Conservation (phyloP, 1,140 invertebrate genomes). For the Colletes gigas region DNA sequence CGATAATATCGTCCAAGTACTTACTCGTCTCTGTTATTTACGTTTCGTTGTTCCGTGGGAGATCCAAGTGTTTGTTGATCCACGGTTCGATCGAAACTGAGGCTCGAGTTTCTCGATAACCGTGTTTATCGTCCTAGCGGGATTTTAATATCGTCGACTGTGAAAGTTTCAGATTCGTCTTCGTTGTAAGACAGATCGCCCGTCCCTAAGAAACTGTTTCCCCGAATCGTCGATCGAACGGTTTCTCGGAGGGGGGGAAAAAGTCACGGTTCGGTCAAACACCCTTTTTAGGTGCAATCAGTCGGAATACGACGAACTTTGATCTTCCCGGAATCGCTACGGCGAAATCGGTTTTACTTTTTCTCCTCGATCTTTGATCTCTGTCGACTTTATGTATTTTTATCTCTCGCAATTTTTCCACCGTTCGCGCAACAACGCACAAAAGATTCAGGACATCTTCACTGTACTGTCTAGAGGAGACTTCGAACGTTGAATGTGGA, state of each 20-base stretch:
- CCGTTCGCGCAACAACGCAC: neutral
- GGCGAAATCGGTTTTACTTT: neutral
- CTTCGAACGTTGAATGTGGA: no score
- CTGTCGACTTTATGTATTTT: neutral
- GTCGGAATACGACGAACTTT: constrained; percentile 36
- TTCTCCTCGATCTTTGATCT: neutral
- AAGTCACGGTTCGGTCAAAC: constrained; percentile 51
- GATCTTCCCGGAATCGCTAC: constrained; percentile 18
- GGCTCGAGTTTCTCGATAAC: neutral
- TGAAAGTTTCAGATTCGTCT: constrained; percentile 37
- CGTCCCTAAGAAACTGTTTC: constrained; percentile 17
- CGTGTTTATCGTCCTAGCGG: neutral
- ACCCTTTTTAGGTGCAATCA: constrained; percentile 54
- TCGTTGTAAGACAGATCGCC: constrained; percentile 10
- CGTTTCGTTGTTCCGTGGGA: neutral
- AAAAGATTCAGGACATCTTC: neutral
- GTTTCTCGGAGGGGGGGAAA: constrained; percentile 44
- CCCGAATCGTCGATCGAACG: constrained; percentile 47
- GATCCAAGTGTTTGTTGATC: no score
- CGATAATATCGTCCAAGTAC: no score
- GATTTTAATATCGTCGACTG: neutral
- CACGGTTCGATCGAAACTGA: neutral
- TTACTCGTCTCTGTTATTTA: no score
- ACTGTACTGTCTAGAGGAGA: no score
- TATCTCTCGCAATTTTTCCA: neutral